Conservation (phyloP, 2,113 vertebrate genomes). For the Odobenus rosmarus region DNA sequence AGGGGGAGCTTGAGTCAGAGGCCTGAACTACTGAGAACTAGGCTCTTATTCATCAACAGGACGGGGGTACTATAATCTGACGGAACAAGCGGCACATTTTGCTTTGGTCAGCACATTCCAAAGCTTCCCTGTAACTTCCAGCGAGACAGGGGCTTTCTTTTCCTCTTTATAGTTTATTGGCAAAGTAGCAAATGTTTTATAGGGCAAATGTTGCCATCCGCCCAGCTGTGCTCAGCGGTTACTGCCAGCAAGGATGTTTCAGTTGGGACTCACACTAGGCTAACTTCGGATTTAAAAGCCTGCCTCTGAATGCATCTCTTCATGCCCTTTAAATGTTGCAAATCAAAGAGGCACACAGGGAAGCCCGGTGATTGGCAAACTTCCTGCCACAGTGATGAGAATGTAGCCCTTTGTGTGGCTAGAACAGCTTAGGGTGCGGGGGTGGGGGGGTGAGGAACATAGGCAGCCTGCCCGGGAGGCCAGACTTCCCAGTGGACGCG, state of each 20-base stretch:
- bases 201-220: slow-evolving; percentile 49
- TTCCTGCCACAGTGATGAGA: slow-evolving; percentile 39
- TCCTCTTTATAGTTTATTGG: slow-evolving; percentile 67
- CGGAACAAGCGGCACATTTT: not conserved
- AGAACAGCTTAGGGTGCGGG: not conserved
- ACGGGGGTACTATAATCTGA: not conserved
- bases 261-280: slow-evolving; percentile 65
- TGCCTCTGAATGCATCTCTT: slow-evolving; percentile 60
- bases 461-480: not conserved
- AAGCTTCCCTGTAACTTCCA: slow-evolving; percentile 54
- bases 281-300: slow-evolving; percentile 52
- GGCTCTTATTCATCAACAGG: not conserved
- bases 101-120: slow-evolving; percentile 55
- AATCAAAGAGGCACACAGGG: slow-evolving; percentile 66
- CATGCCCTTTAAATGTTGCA: slow-evolving; percentile 54
- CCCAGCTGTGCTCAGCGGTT: slow-evolving; percentile 66
- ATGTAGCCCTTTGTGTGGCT: slow-evolving; percentile 54
- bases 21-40: not conserved
- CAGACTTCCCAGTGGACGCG: not conserved
- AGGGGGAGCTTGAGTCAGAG: not conserved
- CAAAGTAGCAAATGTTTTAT: slow-evolving; percentile 68
- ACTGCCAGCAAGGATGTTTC: slow-evolving; percentile 46
- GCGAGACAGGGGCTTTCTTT: slow-evolving; percentile 67
- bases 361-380: slow-evolving; percentile 49
- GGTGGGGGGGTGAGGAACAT: not conserved